Evolutionary conservation across 1,140 invertebrate genomes (phyloP).

Genomic region (Macrotrachela quadricornifera): DNA sequence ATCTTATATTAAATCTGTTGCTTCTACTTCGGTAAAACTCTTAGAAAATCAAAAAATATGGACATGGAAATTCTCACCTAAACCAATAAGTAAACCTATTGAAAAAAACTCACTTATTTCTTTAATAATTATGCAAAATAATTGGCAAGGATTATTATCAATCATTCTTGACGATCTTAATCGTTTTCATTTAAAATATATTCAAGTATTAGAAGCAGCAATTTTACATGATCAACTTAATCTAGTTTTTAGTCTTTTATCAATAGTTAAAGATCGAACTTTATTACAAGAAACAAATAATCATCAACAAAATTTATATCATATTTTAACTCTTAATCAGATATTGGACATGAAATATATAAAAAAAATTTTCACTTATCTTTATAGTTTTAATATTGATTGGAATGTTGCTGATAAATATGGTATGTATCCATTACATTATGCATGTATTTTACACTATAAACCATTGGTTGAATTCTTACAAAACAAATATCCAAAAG

Average conservation of each 20-base stretch:
- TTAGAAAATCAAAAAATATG: too few relatives aligned
- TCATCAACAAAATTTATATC: constrained; percentile 23
- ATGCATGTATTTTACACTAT: constrained; percentile 28
- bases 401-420: constrained; percentile 20
- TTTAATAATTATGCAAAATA: constrained; percentile 17
- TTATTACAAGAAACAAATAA: constrained; percentile 15
- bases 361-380: constrained; percentile 19
- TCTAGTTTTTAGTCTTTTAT: constrained; percentile 27
- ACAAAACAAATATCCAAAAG: constrained; percentile 14
- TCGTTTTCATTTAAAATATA: not conserved
- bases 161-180: constrained; percentile 19
- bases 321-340: constrained; percentile 15
- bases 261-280: constrained; percentile 15
- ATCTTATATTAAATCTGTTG: too few relatives aligned
- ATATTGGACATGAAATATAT: too few relatives aligned
- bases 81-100: too few relatives aligned
- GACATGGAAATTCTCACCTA: too few relatives aligned
- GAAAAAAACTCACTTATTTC: constrained; percentile 11
- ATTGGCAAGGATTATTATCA: constrained; percentile 25
- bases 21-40: too few relatives aligned
- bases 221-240: constrained; percentile 28
- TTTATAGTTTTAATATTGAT: constrained; percentile 20
- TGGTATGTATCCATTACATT: constrained; percentile 27
- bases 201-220: constrained; percentile 18
- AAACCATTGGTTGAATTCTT: constrained; percentile 18